phyloP scores from a whole-genome alignment of 2,888 invertebrate species.

The Heteromurus nitidus region DNA sequence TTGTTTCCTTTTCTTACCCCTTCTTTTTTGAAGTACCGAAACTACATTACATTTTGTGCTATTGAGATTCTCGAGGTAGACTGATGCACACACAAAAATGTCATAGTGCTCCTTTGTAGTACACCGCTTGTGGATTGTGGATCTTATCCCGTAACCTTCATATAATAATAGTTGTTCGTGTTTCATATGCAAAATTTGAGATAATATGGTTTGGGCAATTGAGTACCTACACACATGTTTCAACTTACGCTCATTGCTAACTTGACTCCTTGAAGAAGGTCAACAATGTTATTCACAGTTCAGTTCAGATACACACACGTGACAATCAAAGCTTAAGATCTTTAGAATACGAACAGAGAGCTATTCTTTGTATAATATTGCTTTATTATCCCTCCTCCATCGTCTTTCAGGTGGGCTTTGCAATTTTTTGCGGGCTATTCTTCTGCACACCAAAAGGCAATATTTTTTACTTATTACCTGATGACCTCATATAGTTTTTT shows the following conservation, averaged over 20 bases:
- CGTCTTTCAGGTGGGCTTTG: neutral
- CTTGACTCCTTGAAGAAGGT: neutral
- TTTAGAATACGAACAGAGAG: neutral
- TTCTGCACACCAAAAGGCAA: no score
- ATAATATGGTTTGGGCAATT: neutral
- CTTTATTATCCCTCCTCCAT: no score
- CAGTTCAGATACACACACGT: neutral
- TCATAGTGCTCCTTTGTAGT: slow-evolving; percentile 7
- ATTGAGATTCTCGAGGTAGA: neutral
- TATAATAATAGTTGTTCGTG: neutral
- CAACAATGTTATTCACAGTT: neutral
- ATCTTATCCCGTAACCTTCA: neutral
- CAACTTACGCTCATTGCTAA: no score
- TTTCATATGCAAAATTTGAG: neutral
- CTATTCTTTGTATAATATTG: neutral
- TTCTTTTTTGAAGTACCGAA: no score
- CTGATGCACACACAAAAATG: neutral
- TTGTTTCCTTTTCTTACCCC: neutral
- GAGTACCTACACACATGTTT: neutral
- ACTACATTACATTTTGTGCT: neutral
- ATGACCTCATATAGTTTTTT: no score
- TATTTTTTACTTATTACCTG: neutral
- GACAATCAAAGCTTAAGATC: neutral
- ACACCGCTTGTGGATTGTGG: slow-evolving; percentile 1
- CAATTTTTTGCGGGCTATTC: no score